A percentile compares a stretch with the other conserved stretches of the same genome.
phyloP scores from a whole-genome alignment of 1,140 invertebrate species.

The Bactericera cockerelli region DNA sequence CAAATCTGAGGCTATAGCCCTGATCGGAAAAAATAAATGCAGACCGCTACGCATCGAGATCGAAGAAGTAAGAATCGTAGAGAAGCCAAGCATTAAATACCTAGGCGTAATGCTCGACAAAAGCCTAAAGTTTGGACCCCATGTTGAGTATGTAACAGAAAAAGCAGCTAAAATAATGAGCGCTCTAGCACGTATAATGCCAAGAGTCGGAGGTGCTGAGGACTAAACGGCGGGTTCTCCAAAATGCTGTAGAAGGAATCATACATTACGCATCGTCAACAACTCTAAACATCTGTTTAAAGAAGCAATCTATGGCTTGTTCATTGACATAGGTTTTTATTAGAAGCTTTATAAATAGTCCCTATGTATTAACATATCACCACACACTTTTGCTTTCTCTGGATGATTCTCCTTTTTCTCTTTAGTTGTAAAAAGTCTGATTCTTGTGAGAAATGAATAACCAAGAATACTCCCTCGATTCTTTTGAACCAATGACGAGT shows the following conservation, averaged over 20 bases:
- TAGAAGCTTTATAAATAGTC: no score
- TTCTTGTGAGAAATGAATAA: no score
- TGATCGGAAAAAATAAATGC: background rate
- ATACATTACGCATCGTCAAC: background rate
- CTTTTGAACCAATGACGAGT: no score
- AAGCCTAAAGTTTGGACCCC: background rate
- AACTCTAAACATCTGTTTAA: no score
- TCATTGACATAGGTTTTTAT: no score
- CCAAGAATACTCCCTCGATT: no score
- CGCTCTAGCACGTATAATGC: background rate
- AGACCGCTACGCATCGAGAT: background rate
- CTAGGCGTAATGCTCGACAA: background rate
- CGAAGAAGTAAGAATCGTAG: background rate
- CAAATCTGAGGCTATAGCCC: background rate
- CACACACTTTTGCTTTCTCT: no score
- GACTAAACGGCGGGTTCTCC: background rate
- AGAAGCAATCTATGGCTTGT: no score
- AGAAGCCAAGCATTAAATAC: background rate
- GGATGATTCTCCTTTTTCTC: no score
- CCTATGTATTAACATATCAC: no score
- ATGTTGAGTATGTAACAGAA: background rate
- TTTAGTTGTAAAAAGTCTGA: no score
- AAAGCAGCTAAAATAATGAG: background rate
- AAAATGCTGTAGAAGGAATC: background rate
- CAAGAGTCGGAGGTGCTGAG: background rate